phyloP scores from a whole-genome alignment of 2,888 invertebrate genomes.

The Pteria penguin region DNA sequence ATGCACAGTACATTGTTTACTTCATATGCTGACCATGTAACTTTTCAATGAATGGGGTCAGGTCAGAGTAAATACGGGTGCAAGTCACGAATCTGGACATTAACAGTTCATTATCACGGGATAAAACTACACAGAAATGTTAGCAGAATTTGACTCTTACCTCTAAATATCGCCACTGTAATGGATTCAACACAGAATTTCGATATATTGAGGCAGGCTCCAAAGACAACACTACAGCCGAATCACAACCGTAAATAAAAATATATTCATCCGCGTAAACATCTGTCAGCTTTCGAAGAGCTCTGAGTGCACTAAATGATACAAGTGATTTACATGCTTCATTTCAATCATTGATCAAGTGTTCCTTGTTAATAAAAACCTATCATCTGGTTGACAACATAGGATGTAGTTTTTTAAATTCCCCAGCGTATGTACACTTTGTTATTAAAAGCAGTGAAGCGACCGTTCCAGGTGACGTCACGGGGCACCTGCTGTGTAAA shows the following conservation, averaged over 20 bases:
- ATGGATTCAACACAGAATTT: conserved; percentile 36
- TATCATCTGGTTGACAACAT: too few relatives aligned
- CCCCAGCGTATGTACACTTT: conserved; percentile 55
- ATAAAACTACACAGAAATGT: not conserved
- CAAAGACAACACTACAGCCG: conserved; percentile 73
- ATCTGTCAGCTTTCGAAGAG: conserved; percentile 39
- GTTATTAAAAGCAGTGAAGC: conserved; percentile 64
- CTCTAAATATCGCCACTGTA: conserved; percentile 40
- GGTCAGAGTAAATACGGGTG: not conserved
- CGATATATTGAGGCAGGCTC: conserved; percentile 54
- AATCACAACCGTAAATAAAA: conserved; percentile 76
- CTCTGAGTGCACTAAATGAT: too few relatives aligned
- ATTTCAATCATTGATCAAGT: too few relatives aligned
- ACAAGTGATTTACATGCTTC: too few relatives aligned
- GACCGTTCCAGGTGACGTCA: conserved; percentile 67
- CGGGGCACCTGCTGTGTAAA: conserved; percentile 76
- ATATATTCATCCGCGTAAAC: conserved; percentile 71
- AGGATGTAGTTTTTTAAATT: too few relatives aligned
- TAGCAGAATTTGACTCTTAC: conserved; percentile 38
- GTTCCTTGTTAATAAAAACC: too few relatives aligned
- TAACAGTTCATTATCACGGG: not conserved
- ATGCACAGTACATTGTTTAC: too few relatives aligned
- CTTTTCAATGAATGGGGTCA: not conserved
- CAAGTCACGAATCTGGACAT: not conserved
- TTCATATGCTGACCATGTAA: not conserved